Evolutionary conservation across 2,113 vertebrate species (phyloP).

Genomic region (Austrofundulus limnaeus): DNA sequence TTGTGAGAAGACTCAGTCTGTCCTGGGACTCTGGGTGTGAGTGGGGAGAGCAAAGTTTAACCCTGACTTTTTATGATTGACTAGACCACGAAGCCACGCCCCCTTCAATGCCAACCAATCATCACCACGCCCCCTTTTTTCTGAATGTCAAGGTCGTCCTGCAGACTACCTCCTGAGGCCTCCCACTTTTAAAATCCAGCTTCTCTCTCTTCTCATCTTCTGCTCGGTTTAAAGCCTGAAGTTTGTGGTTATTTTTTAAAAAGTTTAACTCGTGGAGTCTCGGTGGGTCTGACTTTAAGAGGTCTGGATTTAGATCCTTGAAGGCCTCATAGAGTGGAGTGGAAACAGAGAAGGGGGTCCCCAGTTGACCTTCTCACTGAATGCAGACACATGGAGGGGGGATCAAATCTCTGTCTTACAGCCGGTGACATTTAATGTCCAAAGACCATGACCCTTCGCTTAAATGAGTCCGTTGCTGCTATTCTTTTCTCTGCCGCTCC

Average conservation of each 20-base stretch:
- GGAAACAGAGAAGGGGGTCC: conserved; percentile 44
- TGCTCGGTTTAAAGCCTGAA: not conserved
- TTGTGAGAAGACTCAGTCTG: conserved; percentile 67
- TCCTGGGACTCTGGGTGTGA: conserved; percentile 73
- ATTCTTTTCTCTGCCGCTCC: conserved; percentile 12
- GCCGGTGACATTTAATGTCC: conserved; percentile 79
- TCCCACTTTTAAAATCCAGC: conserved; percentile 1
- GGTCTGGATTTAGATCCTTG: conserved; percentile 14
- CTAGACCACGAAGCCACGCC: conserved; percentile 52
- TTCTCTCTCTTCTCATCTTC: not conserved
- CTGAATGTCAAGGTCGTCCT: conserved; percentile 78
- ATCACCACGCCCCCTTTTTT: conserved; percentile 50
- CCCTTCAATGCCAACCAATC: conserved; percentile 7
- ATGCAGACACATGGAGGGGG: conserved; percentile 49
- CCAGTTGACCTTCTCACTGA: conserved; percentile 74
- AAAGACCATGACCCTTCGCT: conserved; percentile 81
- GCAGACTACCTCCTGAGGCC: not conserved
- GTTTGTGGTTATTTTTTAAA: not conserved
- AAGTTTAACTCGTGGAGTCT: not conserved
- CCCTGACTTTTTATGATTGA: conserved; percentile 65
- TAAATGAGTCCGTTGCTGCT: conserved; percentile 22
- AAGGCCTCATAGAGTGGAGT: conserved; percentile 37
- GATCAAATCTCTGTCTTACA: conserved; percentile 78
- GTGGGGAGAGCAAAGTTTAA: conserved; percentile 50
- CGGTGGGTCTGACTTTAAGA: conserved; percentile 2